Evolutionary conservation across 1,140 invertebrate genomes (phyloP), one percentile per base, ranked within the genome.

Genomic region (Atta texana): DNA sequence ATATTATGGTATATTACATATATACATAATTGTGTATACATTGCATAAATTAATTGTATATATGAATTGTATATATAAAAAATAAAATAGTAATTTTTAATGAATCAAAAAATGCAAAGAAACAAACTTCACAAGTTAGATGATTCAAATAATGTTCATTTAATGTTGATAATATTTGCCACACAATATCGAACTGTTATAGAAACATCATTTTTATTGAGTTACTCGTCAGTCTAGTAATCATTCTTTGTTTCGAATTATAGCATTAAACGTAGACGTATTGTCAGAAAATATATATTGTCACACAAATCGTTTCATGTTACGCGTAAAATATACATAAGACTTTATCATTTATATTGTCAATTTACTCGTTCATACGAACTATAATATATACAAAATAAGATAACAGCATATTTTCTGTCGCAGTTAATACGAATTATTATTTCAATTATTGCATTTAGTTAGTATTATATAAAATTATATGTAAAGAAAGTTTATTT

Each of bases 201-300:
- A 21, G 59, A n/a, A 18, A 39, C 4, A 80, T 14, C 28, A 53
- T 71, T 80, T 59, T 81, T 21, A 4, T 49, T 28, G 5, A 61
- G 49, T 71, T 74, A 87, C 55, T 75, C 39, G 14, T 16, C 34
- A 49, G 51, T 21, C 82, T 63, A 44, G 34, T 55, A n/a, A 76
- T 71, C 69, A 31, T 2, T 72, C 63, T 10, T 39, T 51, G 51
- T 57, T 6, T 39, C 44, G 28, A 66, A 12, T 68, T 39, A 28
- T 14, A 39, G 7, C 44, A 64, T 55, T 4, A 66, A 61, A 85
- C 61, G 24, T 24, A 28, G 2, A 53, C 34, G 14, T 8, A 82
- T 28, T 64, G 63, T 31, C 71, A 59, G 14, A 24, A 12, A 85
- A 14, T 1, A 49, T 51, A 18, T 34, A 68, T 68, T 76, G 5